Base-by-base conservation (phyloP, 1,140 invertebrate species). In the Coelopa frigida region DNA sequence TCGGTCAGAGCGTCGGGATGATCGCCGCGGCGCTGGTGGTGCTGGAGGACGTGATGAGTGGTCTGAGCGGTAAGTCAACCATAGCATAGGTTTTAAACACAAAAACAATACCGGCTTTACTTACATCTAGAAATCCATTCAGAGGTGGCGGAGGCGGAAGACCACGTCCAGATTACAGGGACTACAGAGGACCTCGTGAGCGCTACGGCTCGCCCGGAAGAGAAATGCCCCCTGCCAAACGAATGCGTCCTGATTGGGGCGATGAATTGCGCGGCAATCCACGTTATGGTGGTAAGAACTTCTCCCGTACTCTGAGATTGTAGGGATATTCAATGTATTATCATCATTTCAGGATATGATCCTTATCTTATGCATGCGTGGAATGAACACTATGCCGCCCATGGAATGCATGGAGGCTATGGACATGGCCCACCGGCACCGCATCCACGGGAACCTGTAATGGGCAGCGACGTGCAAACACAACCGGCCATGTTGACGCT, bases 401-500 rank as follows among this genome's bases (percentile, higher is more conserved):
- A 72, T 48, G 70, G 67, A 3, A 58, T 70, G 38, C 65, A 68
- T 22, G 65, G 67, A 1, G 68, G 65, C 3, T 70, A 72, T 38
- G 49, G 44, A n/a, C 61, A 59, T 33, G 60, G 57, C 0, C 47
- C 57, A 0, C 66, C 64, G 45, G 38, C 35, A 10, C 49, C 51
- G 2, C 49, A 51, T 46, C 46, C 59, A 7, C 49, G 59, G 8
- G 59, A 62, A 17, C 40, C 37, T 3, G 31, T 54, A 5, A 44
- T 49, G 3, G 44, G 48, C 14, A 49, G 24, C 23, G 60, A 63
- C 48, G 48, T 59, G 4, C 58, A 62, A 59, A 85, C 84, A 1
- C 90, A 95, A 58, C 88, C 94, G 3, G 84, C 90, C 0, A 94
- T 99, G 88, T 85, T 98, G 81, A 87, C 90, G 0, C 94, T 99